Evolutionary conservation across 2,113 vertebrate genomes (phyloP), one percentile per base, ranked within the genome.

Genomic region (Nestor notabilis): DNA sequence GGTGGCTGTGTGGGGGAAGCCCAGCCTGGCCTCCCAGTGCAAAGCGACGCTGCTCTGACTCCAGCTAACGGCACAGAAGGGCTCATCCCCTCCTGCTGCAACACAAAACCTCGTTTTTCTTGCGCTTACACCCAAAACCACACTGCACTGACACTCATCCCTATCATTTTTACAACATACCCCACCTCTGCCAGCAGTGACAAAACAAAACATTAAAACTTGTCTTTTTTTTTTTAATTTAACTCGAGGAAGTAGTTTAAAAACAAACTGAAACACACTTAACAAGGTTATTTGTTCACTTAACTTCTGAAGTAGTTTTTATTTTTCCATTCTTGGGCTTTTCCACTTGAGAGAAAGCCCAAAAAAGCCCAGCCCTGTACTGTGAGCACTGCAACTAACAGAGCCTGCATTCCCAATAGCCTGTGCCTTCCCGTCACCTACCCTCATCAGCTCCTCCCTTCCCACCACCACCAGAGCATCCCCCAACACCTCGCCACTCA

Each of bases 41-140:
- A 9, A 1, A 27, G 24, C 35, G 2, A 1, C 1, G 35, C 65
- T 7, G 65, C 49, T 9, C 4, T 3, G 7, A 12, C 23, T 7
- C 2, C 28, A 9, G 27, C 27, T 9, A 4, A 10, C 8, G 1
- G 5, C 27, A 3, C 55, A 4, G 37, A 13, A 3, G 46, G 31
- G 31, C 0, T 37, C 58, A 8, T 5, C 23, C 24, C 53, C 11
- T 35, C 17, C 55, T 4, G 0, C n/a, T 13, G 58, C 33, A 5
- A 1, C 1, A 4, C 35, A 7, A 13, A 19, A 27, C 41, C 25
- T 10, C 13, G 1, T 0, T 12, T 29, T 11, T 6, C 23, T 15
- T 3, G 3, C 0, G 18, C 46, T 17, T 6, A 3, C 24, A 24
- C 16, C 49, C 19, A 6, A 4, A 25, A 53, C 0, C 0, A 18